Base-by-base conservation (phyloP, 2,113 vertebrate species). In the Hiodon alosoides region DNA sequence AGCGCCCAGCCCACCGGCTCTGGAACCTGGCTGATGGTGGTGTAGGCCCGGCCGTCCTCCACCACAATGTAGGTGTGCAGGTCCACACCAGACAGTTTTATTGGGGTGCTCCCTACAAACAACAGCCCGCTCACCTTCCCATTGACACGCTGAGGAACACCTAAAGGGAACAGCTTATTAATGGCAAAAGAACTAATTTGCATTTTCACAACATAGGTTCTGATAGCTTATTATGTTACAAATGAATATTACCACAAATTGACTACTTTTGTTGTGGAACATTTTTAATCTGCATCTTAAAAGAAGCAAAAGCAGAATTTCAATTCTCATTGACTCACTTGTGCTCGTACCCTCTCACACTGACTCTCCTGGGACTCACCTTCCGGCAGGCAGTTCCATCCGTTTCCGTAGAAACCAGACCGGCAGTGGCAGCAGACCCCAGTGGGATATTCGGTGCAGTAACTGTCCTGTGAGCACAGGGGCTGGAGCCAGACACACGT, bases 351-450 rank as follows among this genome's bases (percentile, higher is more conserved):
- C 69, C 2, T 14, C 67, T 50, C 53, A 47, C 47, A 57, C 67
- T 67, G 58, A 60, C 3, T 48, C 2, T n/a, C 0, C 5, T 16
- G 2, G 8, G 7, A 14, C 81, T 73, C 86, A 98, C 97, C 96
- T 67, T 95, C 92, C 0, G 94, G 94, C 10, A 98, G 86, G 81
- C 97, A 98, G 65, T 97, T 91, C 10, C 84, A 86, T 54, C 96
- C 97, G 0, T 98, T 95, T 74, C 97, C 96, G 0, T 95, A 95
- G 83, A 93, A 99, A 67, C 88, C 87, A 14, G 91, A 75, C 57
- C 76, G 89, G 81, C 97, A 99, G 85, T 96, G 94, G 74, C 97
- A 99, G 84, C 97, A 99, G 83, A 89, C 89, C 51, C 97, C 96
- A 0, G 93, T 75, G 76, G 91, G 9, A 0, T 97, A 96, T 83